Percentiles rank a stretch among this genome's conserved stretches.
phyloP scores from a whole-genome alignment of 2,888 invertebrate species.

The Coenonympha glycerion region DNA sequence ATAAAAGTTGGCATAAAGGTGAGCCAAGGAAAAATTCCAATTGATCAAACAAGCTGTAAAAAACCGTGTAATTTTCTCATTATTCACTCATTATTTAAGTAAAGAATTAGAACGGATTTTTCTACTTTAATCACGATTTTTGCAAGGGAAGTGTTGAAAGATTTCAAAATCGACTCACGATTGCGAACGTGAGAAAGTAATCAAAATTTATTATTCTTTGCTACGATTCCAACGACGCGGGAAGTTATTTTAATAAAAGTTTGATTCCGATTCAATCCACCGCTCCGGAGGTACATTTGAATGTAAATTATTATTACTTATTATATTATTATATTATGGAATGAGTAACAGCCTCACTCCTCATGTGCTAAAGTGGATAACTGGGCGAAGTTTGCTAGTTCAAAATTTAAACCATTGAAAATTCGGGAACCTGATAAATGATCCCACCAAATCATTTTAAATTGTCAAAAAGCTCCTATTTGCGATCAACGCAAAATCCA shows the following conservation, averaged over 20 bases:
- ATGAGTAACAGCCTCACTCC: no score
- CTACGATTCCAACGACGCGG: conserved; percentile 54
- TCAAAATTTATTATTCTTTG: conserved; percentile 71
- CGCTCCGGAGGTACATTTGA: conserved; percentile 33
- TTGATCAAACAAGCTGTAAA: conserved; percentile 1
- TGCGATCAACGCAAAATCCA: no score
- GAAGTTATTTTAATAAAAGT: conserved; percentile 52
- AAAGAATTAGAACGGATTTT: conserved; percentile 40
- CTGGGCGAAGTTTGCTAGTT: no score
- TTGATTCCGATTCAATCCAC: conserved; percentile 37
- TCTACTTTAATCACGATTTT: conserved; percentile 62
- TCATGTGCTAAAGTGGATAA: no score
- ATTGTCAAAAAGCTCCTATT: no score
- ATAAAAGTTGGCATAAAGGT: neutral
- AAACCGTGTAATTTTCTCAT: conserved; percentile 4
- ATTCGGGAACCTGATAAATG: no score
- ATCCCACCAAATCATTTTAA: no score
- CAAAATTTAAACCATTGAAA: no score
- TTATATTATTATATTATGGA: neutral
- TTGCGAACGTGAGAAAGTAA: conserved; percentile 69
- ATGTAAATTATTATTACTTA: neutral
- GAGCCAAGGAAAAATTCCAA: neutral
- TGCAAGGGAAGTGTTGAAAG: conserved; percentile 51
- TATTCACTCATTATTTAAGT: no score
- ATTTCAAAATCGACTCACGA: conserved; percentile 69